Base-by-base conservation (phyloP, 1,140 invertebrate genomes). In the Polyergus mexicanus region DNA sequence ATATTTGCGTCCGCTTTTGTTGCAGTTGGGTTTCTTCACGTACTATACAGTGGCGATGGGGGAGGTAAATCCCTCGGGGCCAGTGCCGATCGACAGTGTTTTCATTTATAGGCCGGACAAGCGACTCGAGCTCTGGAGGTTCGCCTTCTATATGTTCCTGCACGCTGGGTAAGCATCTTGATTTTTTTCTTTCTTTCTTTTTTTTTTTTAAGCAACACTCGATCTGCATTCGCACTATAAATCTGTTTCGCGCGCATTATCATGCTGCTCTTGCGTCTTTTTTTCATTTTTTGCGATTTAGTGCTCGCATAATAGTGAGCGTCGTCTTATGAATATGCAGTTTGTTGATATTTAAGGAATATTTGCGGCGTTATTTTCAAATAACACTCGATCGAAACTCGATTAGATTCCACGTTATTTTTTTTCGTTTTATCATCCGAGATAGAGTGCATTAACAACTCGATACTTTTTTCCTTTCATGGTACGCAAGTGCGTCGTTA, bases 91-190 rank as follows among this genome's bases (percentile, higher is more conserved):
- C 84, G 98, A 99, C 95, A 98, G 98, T 86, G 96, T 98, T 81
- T 98, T 99, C 92, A 98, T 99, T 85, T 99, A 99, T 95, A 96
- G 98, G 86, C 98, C 98, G 22, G 98, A 99, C 95, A 97, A 98
- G 94, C 96, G 98, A 51, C 96, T 97, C 58, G 98, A 99, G 95
- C 96, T 99, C 66, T 99, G 98, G 98, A 96, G 98, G 92, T 99
- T 99, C 94, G 95, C 99, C 85, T 97, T 98, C 88, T 99, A 99
- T 95, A 99, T 98, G 97, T 97, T 99, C 85, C 96, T 99, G 90
- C 99, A 99, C 95, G 98, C 98, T 22, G 98, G 98, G 96, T 98
- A 96, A 96, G 97, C 95, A 28, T 16, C 11, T 2, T 69, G 11
- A 54, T 51, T 25, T 58, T 83, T 22, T 63, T 28, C 25, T 28